Conservation (phyloP, 2,888 invertebrate genomes). For the Cepaea hortensis region DNA sequence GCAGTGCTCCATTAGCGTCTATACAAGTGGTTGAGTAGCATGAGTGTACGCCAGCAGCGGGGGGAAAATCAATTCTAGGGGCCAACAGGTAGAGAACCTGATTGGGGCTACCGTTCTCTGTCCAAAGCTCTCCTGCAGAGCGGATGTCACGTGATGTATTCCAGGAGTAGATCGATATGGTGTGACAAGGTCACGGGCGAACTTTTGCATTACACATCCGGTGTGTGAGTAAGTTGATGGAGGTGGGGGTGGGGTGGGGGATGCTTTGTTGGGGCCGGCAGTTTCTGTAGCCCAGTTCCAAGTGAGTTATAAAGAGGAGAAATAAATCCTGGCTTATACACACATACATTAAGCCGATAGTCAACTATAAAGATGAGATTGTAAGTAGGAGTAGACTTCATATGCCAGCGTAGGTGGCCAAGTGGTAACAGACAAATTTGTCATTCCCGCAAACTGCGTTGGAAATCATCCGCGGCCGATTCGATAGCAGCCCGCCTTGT, state of each 20-base stretch:
- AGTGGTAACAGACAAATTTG: too few relatives aligned
- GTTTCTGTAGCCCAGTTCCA: too few relatives aligned
- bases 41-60: not conserved
- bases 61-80: conserved; percentile 27
- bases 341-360: too few relatives aligned
- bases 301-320: too few relatives aligned
- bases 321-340: too few relatives aligned
- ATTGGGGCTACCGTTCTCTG: not conserved
- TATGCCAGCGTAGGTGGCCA: too few relatives aligned
- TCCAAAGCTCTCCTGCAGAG: not conserved
- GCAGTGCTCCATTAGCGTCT: not conserved
- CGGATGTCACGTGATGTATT: conserved; percentile 1
- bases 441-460: too few relatives aligned
- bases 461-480: too few relatives aligned
- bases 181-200: not conserved
- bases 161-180: not conserved
- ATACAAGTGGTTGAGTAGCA: not conserved
- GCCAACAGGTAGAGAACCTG: conserved; percentile 30
- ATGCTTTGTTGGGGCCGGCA: not conserved
- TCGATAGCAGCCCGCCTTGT: too few relatives aligned
- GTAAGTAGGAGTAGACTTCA: too few relatives aligned
- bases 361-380: too few relatives aligned
- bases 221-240: not conserved
- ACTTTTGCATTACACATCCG: not conserved
- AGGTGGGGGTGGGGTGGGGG: not conserved